Percentiles rank a stretch among this genome's conserved stretches.
Conservation (phyloP, 2,888 invertebrate genomes). For the Yponomeuta sedellus region DNA sequence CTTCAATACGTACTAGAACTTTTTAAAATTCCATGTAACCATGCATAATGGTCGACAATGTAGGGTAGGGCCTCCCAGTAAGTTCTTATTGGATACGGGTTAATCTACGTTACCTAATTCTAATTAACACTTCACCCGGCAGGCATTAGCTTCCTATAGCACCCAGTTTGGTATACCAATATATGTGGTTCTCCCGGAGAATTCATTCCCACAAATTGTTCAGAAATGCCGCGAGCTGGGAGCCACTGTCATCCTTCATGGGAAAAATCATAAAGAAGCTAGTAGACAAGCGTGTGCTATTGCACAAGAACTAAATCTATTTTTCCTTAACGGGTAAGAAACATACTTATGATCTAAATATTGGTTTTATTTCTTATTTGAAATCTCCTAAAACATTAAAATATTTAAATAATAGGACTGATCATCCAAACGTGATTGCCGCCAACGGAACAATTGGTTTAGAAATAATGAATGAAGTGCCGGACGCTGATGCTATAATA, state of each 20-base stretch:
- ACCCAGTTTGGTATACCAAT: conserved; percentile 81
- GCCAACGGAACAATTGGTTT: conserved; percentile 95
- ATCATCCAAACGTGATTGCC: conserved; percentile 94
- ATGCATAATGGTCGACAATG: no score
- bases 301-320: conserved; percentile 80
- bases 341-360: not conserved
- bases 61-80: no score
- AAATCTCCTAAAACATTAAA: no score
- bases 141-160: conserved; percentile 68
- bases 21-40: no score
- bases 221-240: conserved; percentile 87
- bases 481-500: conserved; percentile 89
- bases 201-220: conserved; percentile 85
- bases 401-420: conserved; percentile 79
- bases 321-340: conserved; percentile 90
- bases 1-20: no score
- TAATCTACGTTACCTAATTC: no score
- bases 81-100: no score
- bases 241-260: conserved; percentile 86
- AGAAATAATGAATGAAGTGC: conserved; percentile 93
- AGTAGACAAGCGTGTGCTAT: conserved; percentile 84
- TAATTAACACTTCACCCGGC: not conserved
- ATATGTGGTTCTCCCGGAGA: conserved; percentile 78
- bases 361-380: not conserved
- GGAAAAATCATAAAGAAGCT: conserved; percentile 86